phyloP scores from a whole-genome alignment of 1,140 invertebrate genomes.

The Heliconius eleuchia region DNA sequence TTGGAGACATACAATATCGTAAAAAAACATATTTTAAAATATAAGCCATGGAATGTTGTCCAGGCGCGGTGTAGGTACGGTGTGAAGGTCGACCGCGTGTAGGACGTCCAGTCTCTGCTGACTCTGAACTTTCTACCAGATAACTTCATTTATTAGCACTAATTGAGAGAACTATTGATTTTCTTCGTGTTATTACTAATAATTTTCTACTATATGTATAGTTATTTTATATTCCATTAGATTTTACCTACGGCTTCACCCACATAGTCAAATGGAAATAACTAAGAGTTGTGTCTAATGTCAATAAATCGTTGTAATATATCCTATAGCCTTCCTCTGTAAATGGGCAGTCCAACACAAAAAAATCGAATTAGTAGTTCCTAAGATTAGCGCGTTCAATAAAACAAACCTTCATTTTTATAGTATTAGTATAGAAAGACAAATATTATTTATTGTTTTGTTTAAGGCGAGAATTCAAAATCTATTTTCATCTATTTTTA shows the following conservation, averaged over 20 bases:
- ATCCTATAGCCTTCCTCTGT: no score
- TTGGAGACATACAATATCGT: constrained; percentile 13
- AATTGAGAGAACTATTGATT: constrained; percentile 11
- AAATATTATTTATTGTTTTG: neutral
- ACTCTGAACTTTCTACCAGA: constrained; percentile 27
- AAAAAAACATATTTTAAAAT: constrained; percentile 19
- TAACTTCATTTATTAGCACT: constrained; percentile 19
- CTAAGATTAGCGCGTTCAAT: neutral
- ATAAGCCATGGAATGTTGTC: constrained; percentile 36
- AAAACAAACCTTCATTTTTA: neutral
- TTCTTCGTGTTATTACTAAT: neutral
- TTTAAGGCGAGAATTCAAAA: neutral
- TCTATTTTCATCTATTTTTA: constrained; percentile 2
- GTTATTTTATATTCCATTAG: neutral
- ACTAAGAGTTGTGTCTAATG: no score
- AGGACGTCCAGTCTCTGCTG: constrained; percentile 33
- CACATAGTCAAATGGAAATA: no score
- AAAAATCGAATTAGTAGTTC: neutral
- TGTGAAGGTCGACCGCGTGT: constrained; percentile 36
- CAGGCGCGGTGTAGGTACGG: constrained; percentile 34
- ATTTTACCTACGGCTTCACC: neutral
- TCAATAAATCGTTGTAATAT: no score
- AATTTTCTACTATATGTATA: neutral
- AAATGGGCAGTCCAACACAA: neutral
- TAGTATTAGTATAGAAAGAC: neutral